A percentile compares a stretch with the other conserved stretches of the same genome.
These are phyloP conservation scores for Odontamblyopus lacepedii DNA, from an alignment of 2,797 vertebrate species.

Conservation along the genomic window DNA sequence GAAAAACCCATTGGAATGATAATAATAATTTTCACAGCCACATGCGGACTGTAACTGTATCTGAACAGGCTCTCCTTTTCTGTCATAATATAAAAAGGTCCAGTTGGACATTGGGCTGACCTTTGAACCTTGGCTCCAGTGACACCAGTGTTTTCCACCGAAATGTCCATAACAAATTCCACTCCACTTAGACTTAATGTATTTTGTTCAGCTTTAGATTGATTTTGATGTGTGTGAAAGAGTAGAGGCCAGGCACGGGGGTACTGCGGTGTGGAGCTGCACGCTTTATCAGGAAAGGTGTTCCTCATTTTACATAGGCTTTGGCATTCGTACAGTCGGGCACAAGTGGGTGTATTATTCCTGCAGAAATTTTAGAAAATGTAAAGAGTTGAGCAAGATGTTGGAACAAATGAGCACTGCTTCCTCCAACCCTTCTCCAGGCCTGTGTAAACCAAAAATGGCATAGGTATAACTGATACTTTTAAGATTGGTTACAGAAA, in stretches of 20 bases:
- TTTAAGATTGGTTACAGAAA: neutral
- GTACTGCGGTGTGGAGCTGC: constrained; percentile 26
- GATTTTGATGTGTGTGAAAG: constrained; percentile 35
- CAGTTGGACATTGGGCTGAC: constrained; percentile 23
- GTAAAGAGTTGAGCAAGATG: constrained; percentile 8
- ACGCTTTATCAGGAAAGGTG: constrained; percentile 11
- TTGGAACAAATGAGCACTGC: constrained; percentile 3
- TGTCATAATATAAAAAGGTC: constrained; percentile 65
- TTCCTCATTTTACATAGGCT: constrained; percentile 14
- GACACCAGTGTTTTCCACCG: constrained; percentile 38
- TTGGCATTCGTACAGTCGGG: constrained; percentile 6
- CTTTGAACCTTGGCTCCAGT: constrained; percentile 26
- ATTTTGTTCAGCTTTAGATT: constrained; percentile 41
- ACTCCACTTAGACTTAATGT: constrained; percentile 56
- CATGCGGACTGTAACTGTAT: constrained; percentile 56
- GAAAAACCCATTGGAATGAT: constrained; percentile 60
- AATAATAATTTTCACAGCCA: constrained; percentile 56
- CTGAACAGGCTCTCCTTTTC: constrained; percentile 39
- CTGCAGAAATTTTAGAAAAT: constrained; percentile 7
- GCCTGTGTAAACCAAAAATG: neutral
- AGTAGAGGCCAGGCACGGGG: constrained; percentile 28
- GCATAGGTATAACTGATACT: neutral
- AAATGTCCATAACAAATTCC: constrained; percentile 58
- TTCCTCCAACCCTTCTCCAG: constrained; percentile 3
- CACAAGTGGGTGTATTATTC: constrained; percentile 1